phyloP scores from a whole-genome alignment of 2,888 invertebrate species.

The Drosophila paramelanica region DNA sequence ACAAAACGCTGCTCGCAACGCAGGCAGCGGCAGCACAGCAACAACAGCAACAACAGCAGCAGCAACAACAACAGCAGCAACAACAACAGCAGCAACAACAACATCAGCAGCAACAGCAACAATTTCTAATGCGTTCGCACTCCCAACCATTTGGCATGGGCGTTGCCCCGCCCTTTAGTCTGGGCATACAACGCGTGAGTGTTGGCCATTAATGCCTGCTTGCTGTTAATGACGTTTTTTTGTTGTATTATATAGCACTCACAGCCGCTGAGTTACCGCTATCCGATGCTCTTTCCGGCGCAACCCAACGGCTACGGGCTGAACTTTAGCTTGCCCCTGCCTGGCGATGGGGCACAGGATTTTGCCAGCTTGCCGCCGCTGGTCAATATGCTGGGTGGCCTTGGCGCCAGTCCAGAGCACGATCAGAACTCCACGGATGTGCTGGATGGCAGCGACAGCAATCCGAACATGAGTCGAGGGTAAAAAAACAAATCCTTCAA shows the following conservation, averaged over 20 bases:
- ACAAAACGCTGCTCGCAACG: conserved; percentile 47
- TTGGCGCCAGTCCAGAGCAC: conserved; percentile 74
- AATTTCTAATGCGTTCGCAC: conserved; percentile 72
- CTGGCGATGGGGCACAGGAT: conserved; percentile 84
- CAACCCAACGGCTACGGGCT: conserved; percentile 58
- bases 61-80: conserved; percentile 54
- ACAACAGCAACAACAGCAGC: conserved; percentile 55
- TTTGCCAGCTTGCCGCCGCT: conserved; percentile 90
- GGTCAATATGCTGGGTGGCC: conserved; percentile 85
- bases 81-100: conserved; percentile 43
- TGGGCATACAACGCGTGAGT: conserved; percentile 84
- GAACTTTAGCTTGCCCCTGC: conserved; percentile 67
- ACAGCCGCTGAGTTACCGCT: conserved; percentile 78
- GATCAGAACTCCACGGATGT: conserved; percentile 84
- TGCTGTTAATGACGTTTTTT: conserved; percentile 22
- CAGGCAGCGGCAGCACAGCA: conserved; percentile 59
- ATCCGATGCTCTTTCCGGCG: conserved; percentile 78
- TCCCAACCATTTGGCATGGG: conserved; percentile 65
- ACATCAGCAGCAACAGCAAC: conserved; percentile 68
- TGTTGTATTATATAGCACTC: conserved; percentile 73
- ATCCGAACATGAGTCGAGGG: conserved; percentile 84
- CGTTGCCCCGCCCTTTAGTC: conserved; percentile 78
- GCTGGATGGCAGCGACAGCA: conserved; percentile 83
- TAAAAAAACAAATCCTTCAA: conserved; percentile 31
- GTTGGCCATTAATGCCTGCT: conserved; percentile 40